Conservation (phyloP, 1,140 invertebrate species). For the Aphis gossypii region DNA sequence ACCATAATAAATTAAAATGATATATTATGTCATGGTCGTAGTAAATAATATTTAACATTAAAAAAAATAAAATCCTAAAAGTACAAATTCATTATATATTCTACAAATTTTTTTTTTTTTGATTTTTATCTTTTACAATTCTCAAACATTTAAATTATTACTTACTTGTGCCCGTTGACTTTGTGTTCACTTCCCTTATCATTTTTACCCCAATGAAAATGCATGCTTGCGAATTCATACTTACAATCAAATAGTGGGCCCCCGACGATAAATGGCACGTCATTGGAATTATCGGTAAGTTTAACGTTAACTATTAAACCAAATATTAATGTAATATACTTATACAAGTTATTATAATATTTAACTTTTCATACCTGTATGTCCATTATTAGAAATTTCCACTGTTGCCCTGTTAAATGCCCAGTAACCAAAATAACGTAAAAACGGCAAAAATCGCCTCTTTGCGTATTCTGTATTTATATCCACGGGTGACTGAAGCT, state of each 20-base stretch:
- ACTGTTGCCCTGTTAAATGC: neutral
- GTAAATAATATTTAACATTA: neutral
- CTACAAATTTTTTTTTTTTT: neutral
- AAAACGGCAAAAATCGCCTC: conserved; percentile 29
- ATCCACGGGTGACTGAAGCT: conserved; percentile 20
- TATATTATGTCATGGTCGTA: too few species aligned
- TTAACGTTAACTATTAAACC: conserved; percentile 40
- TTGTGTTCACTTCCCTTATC: conserved; percentile 81
- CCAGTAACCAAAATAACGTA: neutral
- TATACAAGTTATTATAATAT: neutral
- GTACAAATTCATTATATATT: neutral
- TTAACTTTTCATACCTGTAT: conserved; percentile 26
- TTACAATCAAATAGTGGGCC: conserved; percentile 59
- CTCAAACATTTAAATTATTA: neutral
- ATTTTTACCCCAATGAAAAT: conserved; percentile 82
- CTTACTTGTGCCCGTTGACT: conserved; percentile 68
- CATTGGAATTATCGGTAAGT: conserved; percentile 15
- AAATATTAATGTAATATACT: neutral
- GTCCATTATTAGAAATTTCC: conserved; percentile 22
- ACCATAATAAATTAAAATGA: neutral
- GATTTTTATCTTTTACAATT: neutral
- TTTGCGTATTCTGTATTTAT: neutral
- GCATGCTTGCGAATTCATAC: conserved; percentile 71
- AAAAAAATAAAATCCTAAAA: neutral
- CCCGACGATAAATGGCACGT: conserved; percentile 51